phyloP scores from a whole-genome alignment of 1,140 invertebrate species.

The Solenopsis fugax region DNA sequence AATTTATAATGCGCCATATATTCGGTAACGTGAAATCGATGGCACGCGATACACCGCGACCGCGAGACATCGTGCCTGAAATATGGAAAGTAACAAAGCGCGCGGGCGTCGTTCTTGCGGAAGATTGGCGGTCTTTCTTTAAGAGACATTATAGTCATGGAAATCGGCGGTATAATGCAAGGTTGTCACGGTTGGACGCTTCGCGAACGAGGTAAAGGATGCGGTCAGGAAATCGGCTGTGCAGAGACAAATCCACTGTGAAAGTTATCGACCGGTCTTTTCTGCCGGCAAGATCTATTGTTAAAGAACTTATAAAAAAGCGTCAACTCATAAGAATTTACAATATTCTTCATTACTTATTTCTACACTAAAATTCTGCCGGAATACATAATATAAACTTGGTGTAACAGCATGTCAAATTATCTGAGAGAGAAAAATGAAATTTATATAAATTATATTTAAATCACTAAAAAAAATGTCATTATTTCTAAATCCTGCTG shows the following conservation, averaged over 20 bases:
- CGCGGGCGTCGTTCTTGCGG: conserved; percentile 38
- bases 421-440: neutral
- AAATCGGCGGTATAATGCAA: conserved; percentile 57
- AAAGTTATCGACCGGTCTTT: conserved; percentile 24
- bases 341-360: neutral
- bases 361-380: neutral
- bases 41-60: conserved; percentile 36
- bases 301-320: neutral
- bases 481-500: neutral
- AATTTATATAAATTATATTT: neutral
- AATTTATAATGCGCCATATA: conserved; percentile 59
- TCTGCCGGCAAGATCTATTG: neutral
- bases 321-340: neutral
- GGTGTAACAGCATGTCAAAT: neutral
- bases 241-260: conserved; percentile 41
- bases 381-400: neutral
- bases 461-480: neutral
- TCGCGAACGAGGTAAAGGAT: conserved; percentile 51
- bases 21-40: conserved; percentile 60
- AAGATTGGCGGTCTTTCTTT: conserved; percentile 56
- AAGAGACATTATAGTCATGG: conserved; percentile 47
- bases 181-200: conserved; percentile 47
- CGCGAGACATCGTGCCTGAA: conserved; percentile 25
- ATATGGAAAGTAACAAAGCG: conserved; percentile 54
- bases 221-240: conserved; percentile 50